Evolutionary conservation across 2,797 vertebrate species (phyloP).

Genomic region (Cygnus olor): DNA sequence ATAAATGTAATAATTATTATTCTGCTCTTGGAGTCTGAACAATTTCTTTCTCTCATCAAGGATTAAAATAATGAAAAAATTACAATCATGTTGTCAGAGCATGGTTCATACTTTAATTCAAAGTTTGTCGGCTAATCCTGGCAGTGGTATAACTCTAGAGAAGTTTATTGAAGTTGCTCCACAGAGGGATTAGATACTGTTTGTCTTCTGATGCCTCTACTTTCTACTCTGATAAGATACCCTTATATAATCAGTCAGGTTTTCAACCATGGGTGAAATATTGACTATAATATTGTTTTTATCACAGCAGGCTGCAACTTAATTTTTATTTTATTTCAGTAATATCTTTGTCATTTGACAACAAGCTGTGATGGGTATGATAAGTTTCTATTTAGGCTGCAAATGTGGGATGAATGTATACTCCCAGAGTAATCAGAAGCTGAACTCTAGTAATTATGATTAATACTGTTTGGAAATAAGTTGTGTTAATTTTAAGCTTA

Average conservation of each 20-base stretch:
- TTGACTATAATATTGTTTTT: conserved; percentile 31
- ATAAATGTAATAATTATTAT: conserved; percentile 74
- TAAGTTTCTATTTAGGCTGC: conserved; percentile 35
- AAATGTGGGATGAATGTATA: not conserved
- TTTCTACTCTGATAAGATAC: conserved; percentile 36
- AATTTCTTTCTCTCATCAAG: conserved; percentile 75
- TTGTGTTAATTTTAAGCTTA: conserved; percentile 35
- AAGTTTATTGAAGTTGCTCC: conserved; percentile 15
- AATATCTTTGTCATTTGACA: conserved; percentile 36
- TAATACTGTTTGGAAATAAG: conserved; percentile 45
- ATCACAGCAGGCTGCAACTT: not conserved
- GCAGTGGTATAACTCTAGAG: not conserved
- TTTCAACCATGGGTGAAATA: conserved; percentile 47
- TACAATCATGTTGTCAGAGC: conserved; percentile 59
- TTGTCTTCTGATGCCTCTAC: conserved; percentile 25
- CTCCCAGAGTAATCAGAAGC: not conserved
- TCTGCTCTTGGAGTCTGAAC: conserved; percentile 66
- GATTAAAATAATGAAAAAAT: conserved; percentile 70
- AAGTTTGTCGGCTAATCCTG: conserved; percentile 57
- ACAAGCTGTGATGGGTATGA: not conserved
- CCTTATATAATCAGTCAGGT: conserved; percentile 22
- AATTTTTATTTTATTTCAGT: conserved; percentile 22
- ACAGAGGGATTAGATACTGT: conserved; percentile 17
- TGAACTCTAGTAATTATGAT: conserved; percentile 21
- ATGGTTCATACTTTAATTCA: conserved; percentile 68